Evolutionary conservation across 2,888 invertebrate genomes (phyloP).

Genomic region (Omphaloscelis lunosa): DNA sequence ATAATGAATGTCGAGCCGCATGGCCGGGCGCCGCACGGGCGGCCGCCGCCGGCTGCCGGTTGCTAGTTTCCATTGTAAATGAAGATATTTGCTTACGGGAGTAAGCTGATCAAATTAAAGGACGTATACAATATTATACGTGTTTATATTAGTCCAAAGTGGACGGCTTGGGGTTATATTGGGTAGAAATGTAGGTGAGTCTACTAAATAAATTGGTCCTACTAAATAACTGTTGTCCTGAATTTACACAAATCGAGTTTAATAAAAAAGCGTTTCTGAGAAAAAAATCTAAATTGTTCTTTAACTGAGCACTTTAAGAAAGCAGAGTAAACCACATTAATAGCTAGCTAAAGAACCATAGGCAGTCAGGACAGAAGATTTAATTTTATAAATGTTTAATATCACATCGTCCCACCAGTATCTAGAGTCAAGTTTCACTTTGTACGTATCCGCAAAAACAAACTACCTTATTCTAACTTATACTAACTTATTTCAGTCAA

Average conservation of each 20-base stretch:
- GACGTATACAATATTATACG: conserved; percentile 29
- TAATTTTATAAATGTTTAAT: not conserved
- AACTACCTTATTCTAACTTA: too few relatives aligned
- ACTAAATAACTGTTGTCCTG: not conserved
- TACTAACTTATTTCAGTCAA: conserved; percentile 7
- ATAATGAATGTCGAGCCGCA: conserved; percentile 54
- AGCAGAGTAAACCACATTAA: too few relatives aligned
- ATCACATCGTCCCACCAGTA: too few relatives aligned
- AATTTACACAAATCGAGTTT: not conserved
- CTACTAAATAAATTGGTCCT: not conserved
- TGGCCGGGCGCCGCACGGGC: not conserved
- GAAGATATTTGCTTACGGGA: conserved; percentile 57
- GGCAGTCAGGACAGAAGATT: not conserved
- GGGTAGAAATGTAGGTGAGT: not conserved
- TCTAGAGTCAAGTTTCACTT: not conserved
- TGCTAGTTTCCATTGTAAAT: conserved; percentile 65
- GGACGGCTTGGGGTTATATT: not conserved
- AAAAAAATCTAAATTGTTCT: not conserved
- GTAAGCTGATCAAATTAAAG: conserved; percentile 41
- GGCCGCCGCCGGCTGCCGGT: conserved; percentile 1
- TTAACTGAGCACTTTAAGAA: not conserved
- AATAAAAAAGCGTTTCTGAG: not conserved
- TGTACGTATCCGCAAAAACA: not conserved
- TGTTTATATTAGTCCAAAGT: conserved; percentile 16
- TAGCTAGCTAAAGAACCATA: not conserved